These are phyloP conservation scores for Heliconius hortense DNA, from an alignment of 2,888 invertebrate species.

Conservation along the genomic window DNA sequence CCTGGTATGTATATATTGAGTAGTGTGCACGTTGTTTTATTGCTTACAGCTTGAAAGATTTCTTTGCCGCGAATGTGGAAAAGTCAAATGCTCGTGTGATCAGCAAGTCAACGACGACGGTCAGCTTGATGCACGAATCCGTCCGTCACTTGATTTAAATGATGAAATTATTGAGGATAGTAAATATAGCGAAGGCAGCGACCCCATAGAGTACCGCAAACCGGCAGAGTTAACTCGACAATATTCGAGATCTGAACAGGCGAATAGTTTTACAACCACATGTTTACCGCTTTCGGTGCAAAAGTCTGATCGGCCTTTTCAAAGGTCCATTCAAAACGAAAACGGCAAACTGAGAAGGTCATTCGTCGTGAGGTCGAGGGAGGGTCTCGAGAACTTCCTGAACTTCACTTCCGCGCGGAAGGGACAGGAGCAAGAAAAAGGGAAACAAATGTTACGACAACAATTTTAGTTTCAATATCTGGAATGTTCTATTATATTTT, in stretches of 20 bases:
- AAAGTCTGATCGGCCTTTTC: constrained; percentile 64
- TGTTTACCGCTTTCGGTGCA: constrained; percentile 49
- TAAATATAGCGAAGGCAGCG: constrained; percentile 46
- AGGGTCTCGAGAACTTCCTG: constrained; percentile 72
- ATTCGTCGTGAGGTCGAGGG: constrained; percentile 73
- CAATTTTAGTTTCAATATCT: constrained; percentile 40
- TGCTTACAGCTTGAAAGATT: constrained; percentile 88
- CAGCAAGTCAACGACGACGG: constrained; percentile 33
- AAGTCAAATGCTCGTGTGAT: constrained; percentile 84
- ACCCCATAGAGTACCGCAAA: constrained; percentile 61
- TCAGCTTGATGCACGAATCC: constrained; percentile 48
- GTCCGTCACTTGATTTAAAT: constrained; percentile 46
- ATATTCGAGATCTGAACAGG: constrained; percentile 58
- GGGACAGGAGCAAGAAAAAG: constrained; percentile 58
- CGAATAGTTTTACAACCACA: constrained; percentile 46
- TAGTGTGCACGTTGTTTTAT: constrained; percentile 82
- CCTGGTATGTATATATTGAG: constrained; percentile 66
- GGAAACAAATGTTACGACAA: constrained; percentile 57
- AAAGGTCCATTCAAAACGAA: constrained; percentile 60
- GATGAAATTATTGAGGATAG: constrained; percentile 41
- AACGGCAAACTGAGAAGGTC: constrained; percentile 71
- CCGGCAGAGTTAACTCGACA: constrained; percentile 52
- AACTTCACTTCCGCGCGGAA: constrained; percentile 65
- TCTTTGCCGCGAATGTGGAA: constrained; percentile 87
- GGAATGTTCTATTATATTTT: background rate